phyloP scores from a whole-genome alignment of 2,888 invertebrate genomes.

The Tiliacea citrago region DNA sequence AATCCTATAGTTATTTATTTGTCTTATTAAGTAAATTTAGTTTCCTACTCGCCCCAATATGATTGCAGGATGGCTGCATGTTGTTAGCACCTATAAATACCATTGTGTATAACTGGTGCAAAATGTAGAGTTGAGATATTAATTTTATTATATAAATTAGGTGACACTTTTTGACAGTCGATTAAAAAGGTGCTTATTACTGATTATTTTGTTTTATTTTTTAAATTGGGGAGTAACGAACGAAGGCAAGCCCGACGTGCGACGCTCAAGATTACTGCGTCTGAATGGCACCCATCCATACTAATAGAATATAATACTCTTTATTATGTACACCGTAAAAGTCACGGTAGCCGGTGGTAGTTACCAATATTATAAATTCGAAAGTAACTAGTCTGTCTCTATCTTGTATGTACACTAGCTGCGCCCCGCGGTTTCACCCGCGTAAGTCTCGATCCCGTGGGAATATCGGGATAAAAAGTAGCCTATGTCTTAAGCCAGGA shows the following conservation, averaged over 20 bases:
- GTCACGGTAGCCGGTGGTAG: too few relatives aligned
- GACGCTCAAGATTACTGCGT: not conserved
- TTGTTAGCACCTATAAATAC: conserved; percentile 78
- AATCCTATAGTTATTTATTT: conserved; percentile 85
- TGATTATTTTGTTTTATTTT: conserved; percentile 70
- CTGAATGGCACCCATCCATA: not conserved
- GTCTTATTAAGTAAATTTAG: conserved; percentile 81
- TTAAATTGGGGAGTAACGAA: not conserved
- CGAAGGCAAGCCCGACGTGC: not conserved
- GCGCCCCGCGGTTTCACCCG: too few relatives aligned
- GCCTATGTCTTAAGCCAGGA: too few relatives aligned
- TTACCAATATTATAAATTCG: too few relatives aligned
- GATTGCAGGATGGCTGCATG: conserved; percentile 78
- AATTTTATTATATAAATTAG: conserved; percentile 77
- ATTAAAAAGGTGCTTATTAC: conserved; percentile 90
- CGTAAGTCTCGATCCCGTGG: too few relatives aligned
- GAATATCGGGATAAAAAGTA: too few relatives aligned
- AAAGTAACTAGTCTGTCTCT: too few relatives aligned
- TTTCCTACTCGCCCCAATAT: conserved; percentile 77
- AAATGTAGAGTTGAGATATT: conserved; percentile 82
- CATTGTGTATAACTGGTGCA: conserved; percentile 80
- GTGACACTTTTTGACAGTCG: conserved; percentile 86
- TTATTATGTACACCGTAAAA: too few relatives aligned
- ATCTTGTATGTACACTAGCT: too few relatives aligned
- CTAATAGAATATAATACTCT: too few relatives aligned